phyloP scores from a whole-genome alignment of 2,113 vertebrate species.

The Morone saxatilis region DNA sequence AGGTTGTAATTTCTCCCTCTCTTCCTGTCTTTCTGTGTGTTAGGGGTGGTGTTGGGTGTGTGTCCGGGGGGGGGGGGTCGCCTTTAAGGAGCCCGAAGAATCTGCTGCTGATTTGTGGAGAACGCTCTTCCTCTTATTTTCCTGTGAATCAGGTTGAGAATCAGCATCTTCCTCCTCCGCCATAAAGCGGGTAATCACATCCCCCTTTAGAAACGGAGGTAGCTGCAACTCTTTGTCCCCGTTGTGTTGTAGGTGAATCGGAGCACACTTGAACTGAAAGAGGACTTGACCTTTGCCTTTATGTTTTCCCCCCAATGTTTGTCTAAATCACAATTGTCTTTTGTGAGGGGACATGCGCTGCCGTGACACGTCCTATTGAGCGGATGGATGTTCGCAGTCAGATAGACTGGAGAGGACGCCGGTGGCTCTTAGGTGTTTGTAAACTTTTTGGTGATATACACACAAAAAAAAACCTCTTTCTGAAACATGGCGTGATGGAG shows the following conservation, averaged over 20 bases:
- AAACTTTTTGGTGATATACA: constrained; percentile 57
- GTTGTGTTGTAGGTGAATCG: constrained; percentile 97
- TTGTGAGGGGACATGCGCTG: constrained; percentile 94
- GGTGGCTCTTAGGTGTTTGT: constrained; percentile 90
- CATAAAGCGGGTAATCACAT: constrained; percentile 57
- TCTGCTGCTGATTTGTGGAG: constrained; percentile 45
- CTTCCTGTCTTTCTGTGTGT: constrained; percentile 6
- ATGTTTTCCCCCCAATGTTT: constrained; percentile 96
- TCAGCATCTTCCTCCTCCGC: constrained; percentile 33
- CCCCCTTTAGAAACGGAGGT: constrained; percentile 63
- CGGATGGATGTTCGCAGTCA: constrained; percentile 93
- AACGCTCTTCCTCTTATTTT: constrained; percentile 58
- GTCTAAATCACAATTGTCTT: constrained; percentile 99
- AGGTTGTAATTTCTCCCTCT: not conserved
- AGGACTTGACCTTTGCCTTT: constrained; percentile 99
- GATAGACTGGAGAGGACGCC: constrained; percentile 87
- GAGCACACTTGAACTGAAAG: constrained; percentile 95
- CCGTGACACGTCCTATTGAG: constrained; percentile 95
- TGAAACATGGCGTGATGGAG: not conserved
- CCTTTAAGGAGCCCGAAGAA: constrained; percentile 11
- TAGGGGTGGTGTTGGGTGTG: not conserved
- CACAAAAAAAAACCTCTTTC: constrained; percentile 3
- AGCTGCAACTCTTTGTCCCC: constrained; percentile 88
- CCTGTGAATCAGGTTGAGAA: constrained; percentile 57
- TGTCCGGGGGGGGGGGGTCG: not conserved